phyloP scores from a whole-genome alignment of 2,797 vertebrate species.

The Xyrichtys novacula region DNA sequence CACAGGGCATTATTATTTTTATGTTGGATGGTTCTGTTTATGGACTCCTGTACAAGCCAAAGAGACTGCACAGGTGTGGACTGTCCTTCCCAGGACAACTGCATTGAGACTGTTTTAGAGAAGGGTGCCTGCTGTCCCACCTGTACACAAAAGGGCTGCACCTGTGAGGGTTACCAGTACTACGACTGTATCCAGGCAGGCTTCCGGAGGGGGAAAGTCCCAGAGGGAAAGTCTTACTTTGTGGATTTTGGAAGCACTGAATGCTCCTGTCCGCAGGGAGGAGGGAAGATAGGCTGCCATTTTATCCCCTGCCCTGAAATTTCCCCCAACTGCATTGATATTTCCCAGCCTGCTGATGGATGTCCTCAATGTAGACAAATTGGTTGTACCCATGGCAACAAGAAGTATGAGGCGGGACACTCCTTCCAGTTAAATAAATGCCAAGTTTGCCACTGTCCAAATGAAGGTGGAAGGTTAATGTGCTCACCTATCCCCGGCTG shows the following conservation, averaged over 20 bases:
- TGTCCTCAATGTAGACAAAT: constrained; percentile 89
- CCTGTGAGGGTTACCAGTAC: constrained; percentile 96
- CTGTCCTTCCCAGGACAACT: constrained; percentile 88
- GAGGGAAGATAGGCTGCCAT: constrained; percentile 93
- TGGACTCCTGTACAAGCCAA: constrained; percentile 63
- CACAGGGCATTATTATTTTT: constrained; percentile 43
- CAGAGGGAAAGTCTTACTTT: constrained; percentile 92
- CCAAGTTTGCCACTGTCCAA: constrained; percentile 94
- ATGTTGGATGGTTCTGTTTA: constrained; percentile 59
- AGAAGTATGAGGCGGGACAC: constrained; percentile 92
- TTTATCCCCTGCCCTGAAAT: constrained; percentile 95
- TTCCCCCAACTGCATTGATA: constrained; percentile 91
- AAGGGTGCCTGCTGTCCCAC: constrained; percentile 88
- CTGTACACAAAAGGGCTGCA: constrained; percentile 89
- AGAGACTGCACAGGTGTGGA: constrained; percentile 89
- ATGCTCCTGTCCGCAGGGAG: constrained; percentile 92
- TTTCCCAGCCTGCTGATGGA: constrained; percentile 85
- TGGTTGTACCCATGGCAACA: constrained; percentile 87
- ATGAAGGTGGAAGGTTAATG: constrained; percentile 90
- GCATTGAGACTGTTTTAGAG: constrained; percentile 89
- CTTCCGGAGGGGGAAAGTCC: constrained; percentile 91
- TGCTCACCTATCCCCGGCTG: constrained; percentile 91
- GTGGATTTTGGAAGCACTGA: constrained; percentile 97
- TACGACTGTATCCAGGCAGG: constrained; percentile 93
- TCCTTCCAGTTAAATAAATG: constrained; percentile 90